Evolutionary conservation across 2,113 vertebrate genomes (phyloP).

Genomic region (Anser brachyrhynchus): DNA sequence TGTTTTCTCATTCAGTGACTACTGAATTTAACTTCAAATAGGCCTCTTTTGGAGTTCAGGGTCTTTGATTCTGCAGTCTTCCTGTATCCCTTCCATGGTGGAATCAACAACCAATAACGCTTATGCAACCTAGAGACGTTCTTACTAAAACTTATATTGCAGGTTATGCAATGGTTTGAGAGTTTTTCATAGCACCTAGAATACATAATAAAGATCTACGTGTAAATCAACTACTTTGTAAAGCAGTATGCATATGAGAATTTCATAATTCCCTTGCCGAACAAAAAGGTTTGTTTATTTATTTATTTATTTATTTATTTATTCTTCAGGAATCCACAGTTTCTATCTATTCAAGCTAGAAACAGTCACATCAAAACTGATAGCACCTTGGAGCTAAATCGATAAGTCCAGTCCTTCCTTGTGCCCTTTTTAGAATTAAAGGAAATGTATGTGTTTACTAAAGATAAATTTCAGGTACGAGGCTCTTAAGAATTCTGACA

Average conservation of each 20-base stretch:
- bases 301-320: no score
- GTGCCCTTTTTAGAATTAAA: slow-evolving; percentile 38
- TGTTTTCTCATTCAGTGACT: neutral
- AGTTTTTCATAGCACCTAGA: neutral
- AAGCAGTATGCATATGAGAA: slow-evolving; percentile 14
- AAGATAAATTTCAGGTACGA: slow-evolving; percentile 13
- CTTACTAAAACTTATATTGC: neutral
- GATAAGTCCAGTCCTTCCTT: neutral
- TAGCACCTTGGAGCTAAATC: neutral
- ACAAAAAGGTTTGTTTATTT: neutral
- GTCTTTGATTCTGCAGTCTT: neutral
- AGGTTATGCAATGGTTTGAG: neutral
- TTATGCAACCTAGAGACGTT: neutral
- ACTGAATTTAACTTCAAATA: neutral
- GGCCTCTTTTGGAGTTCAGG: neutral
- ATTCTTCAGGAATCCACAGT: neutral
- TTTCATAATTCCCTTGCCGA: slow-evolving; percentile 44
- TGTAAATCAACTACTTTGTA: neutral
- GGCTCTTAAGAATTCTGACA: slow-evolving; percentile 42
- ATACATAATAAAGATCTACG: neutral
- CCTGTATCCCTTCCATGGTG: neutral
- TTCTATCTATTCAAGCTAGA: neutral
- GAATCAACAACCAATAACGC: neutral
- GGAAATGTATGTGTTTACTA: neutral
- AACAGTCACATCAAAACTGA: slow-evolving; percentile 21